A percentile compares a stretch with the other conserved stretches of the same genome.
phyloP scores from a whole-genome alignment of 2,888 invertebrate genomes.

The Pandemis cinnamomeana region DNA sequence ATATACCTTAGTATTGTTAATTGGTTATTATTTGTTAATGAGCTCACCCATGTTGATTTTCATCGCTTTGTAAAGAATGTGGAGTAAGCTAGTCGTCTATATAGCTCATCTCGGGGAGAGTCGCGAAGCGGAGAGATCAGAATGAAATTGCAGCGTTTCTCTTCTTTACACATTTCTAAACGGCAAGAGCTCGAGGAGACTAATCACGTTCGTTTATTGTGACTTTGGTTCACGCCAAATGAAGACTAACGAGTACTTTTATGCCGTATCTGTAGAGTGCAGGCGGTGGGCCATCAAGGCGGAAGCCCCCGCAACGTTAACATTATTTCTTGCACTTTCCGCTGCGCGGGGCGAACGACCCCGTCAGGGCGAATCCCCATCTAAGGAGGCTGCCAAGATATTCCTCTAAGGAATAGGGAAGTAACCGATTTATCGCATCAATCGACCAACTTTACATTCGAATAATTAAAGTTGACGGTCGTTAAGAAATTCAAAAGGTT shows the following conservation, averaged over 20 bases:
- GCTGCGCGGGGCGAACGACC: slow-evolving; percentile 69
- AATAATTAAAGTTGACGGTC: slow-evolving; percentile 11
- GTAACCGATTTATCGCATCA: slow-evolving; percentile 17
- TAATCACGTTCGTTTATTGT: slow-evolving; percentile 13
- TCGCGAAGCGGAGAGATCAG: slow-evolving; percentile 39
- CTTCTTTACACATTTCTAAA: slow-evolving; percentile 31
- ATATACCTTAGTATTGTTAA: background rate
- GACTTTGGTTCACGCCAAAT: slow-evolving; percentile 17
- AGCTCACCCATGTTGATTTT: background rate
- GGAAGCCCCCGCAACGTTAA: slow-evolving; percentile 53
- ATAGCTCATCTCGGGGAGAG: slow-evolving; percentile 37
- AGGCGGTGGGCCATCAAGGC: slow-evolving; percentile 21
- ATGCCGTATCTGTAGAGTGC: slow-evolving; percentile 20
- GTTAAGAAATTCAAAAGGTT: slow-evolving; percentile 31
- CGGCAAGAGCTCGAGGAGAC: slow-evolving; percentile 18
- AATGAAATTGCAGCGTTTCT: slow-evolving; percentile 42
- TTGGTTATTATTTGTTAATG: background rate
- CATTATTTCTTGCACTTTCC: slow-evolving; percentile 71
- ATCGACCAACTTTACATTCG: slow-evolving; percentile 15
- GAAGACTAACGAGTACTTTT: slow-evolving; percentile 21
- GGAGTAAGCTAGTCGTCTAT: slow-evolving; percentile 29
- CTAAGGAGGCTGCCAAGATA: slow-evolving; percentile 18
- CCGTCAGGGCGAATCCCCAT: slow-evolving; percentile 66
- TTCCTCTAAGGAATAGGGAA: slow-evolving; percentile 23
- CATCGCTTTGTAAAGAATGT: slow-evolving; percentile 20